Evolutionary conservation across 2,113 vertebrate genomes (phyloP).

Genomic region (Clarias batrachus): DNA sequence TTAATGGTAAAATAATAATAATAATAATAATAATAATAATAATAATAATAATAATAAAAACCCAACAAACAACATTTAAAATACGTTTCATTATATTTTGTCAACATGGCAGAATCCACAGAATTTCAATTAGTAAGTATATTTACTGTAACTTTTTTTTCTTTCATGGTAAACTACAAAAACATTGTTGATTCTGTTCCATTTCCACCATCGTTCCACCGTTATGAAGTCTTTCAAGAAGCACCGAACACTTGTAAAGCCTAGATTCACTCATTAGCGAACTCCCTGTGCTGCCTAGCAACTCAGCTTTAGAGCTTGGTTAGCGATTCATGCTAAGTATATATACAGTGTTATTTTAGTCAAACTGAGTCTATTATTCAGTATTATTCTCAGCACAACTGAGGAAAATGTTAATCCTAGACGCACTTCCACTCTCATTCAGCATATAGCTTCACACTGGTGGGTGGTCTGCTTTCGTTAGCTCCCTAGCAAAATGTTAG

Average conservation of each 20-base stretch:
- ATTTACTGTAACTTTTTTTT: not conserved
- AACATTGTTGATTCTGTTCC: not conserved
- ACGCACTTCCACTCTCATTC: not conserved
- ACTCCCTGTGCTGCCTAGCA: not conserved
- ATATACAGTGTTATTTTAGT: not conserved
- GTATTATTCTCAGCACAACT: not conserved
- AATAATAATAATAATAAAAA: too few species aligned
- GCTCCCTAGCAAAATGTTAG: not conserved
- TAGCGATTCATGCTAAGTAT: not conserved
- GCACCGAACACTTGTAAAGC: not conserved
- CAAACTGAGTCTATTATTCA: not conserved
- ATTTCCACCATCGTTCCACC: not conserved
- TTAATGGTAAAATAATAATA: too few species aligned
- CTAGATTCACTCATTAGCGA: not conserved
- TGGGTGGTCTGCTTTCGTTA: not conserved
- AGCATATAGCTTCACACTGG: not conserved
- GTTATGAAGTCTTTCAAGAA: not conserved
- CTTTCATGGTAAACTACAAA: too few species aligned
- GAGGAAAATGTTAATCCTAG: not conserved
- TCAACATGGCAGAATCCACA: not conserved
- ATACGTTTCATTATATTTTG: not conserved
- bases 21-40: too few species aligned
- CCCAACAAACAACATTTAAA: too few species aligned
- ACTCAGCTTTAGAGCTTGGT: not conserved
- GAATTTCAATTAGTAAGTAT: not conserved